Evolutionary conservation across 2,113 vertebrate genomes (phyloP).

Genomic region (Brienomyrus longianalis): DNA sequence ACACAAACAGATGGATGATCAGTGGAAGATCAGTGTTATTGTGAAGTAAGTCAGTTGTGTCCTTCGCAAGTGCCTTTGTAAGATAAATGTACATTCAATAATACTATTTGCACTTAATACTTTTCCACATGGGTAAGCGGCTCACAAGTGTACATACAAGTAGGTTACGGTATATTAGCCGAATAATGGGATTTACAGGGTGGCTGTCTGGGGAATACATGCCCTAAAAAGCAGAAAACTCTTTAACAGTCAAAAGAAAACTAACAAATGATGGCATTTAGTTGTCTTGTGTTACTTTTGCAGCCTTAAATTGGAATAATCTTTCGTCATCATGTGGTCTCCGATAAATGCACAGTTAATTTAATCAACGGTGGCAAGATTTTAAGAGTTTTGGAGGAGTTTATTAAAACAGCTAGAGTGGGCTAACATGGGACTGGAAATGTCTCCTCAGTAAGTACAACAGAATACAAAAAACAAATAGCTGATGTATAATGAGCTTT

Average conservation of each 20-base stretch:
- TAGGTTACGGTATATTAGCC: not conserved
- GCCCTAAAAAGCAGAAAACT: not conserved
- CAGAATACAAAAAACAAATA: not conserved
- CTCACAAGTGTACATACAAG: not conserved
- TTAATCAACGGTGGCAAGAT: not conserved
- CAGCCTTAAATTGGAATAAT: not conserved
- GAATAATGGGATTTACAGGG: not conserved
- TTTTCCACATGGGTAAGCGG: not conserved
- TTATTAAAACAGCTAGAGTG: not conserved
- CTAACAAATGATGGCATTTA: not conserved
- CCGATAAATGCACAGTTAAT: not conserved
- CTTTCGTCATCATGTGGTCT: not conserved
- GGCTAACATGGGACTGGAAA: not conserved
- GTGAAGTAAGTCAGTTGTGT: not conserved
- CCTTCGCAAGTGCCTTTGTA: not conserved
- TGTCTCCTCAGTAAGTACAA: not conserved
- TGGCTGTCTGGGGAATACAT: not conserved
- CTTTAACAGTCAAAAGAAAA: not conserved
- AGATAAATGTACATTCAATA: constrained; percentile 4
- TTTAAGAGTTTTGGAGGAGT: not conserved
- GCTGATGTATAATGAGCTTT: not conserved
- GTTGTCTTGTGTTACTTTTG: not conserved
- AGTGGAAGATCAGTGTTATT: not conserved
- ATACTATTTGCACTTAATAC: not conserved
- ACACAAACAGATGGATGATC: not conserved